These are phyloP conservation scores for Spea hammondii DNA, from an alignment of 2,797 vertebrate species.

Conservation along the genomic window DNA sequence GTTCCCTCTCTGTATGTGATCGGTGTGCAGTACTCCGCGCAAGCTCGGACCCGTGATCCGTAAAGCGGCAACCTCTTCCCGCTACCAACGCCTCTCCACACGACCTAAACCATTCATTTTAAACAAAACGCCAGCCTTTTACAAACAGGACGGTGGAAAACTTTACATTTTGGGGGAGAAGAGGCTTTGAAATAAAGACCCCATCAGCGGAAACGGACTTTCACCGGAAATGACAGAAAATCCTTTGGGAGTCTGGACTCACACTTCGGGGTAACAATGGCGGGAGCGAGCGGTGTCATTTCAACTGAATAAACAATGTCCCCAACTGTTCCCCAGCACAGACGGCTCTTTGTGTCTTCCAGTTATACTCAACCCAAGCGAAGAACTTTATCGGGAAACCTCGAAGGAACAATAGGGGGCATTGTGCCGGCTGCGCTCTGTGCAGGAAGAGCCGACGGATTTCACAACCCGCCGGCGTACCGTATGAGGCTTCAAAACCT, in stretches of 20 bases:
- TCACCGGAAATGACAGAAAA: slow-evolving; percentile 1
- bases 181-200: too few relatives aligned
- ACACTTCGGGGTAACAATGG: slow-evolving; percentile 35
- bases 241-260: slow-evolving; percentile 25
- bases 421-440: slow-evolving; percentile 24
- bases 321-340: slow-evolving; percentile 38
- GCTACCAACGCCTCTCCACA: too few relatives aligned
- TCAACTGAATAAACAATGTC: slow-evolving; percentile 39
- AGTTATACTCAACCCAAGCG: slow-evolving; percentile 19
- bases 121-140: too few relatives aligned
- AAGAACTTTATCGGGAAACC: slow-evolving; percentile 37
- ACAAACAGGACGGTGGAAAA: too few relatives aligned
- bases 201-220: not conserved
- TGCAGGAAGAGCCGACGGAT: not conserved
- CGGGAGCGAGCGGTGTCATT: slow-evolving; percentile 10
- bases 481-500: too few relatives aligned
- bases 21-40: too few relatives aligned
- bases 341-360: slow-evolving; percentile 25
- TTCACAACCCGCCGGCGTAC: not conserved
- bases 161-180: too few relatives aligned
- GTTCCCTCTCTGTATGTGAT: too few relatives aligned
- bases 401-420: slow-evolving; percentile 23
- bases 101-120: too few relatives aligned
- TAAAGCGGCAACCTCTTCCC: too few relatives aligned
- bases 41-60: too few relatives aligned